A percentile compares a stretch with the other conserved stretches of the same genome.
These are phyloP conservation scores for Molossus alvarezi DNA, from an alignment of 2,797 vertebrate genomes.

Conservation along the genomic window DNA sequence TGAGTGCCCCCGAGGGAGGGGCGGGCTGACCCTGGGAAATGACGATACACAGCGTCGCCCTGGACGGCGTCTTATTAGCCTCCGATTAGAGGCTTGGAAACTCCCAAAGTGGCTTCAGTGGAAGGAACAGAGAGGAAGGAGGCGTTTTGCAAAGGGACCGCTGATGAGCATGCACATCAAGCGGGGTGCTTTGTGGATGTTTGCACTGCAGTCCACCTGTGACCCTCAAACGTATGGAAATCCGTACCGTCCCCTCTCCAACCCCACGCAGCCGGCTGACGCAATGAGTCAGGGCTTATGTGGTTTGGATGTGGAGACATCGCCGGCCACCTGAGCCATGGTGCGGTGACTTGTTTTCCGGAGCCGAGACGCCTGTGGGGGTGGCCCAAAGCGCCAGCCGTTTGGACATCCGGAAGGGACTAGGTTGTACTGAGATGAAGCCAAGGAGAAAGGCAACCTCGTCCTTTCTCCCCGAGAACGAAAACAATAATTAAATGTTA, in stretches of 20 bases:
- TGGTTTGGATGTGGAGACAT: neutral
- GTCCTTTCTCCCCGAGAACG: neutral
- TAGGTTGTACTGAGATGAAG: neutral
- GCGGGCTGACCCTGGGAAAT: neutral
- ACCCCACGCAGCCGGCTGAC: neutral
- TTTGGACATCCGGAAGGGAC: neutral
- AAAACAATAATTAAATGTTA: slow-evolving; percentile 39
- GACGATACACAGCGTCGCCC: neutral
- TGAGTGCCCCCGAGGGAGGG: neutral
- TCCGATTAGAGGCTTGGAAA: slow-evolving; percentile 3
- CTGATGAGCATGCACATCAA: slow-evolving; percentile 15
- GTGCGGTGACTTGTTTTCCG: slow-evolving; percentile 7
- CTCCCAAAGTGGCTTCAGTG: neutral
- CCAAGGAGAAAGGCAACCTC: neutral
- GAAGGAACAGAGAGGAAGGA: neutral
- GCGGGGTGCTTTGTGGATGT: slow-evolving; percentile 29
- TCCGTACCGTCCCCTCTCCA: neutral
- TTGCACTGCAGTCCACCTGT: neutral
- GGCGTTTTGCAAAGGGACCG: slow-evolving; percentile 5
- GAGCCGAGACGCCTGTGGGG: neutral
- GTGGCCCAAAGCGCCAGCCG: neutral
- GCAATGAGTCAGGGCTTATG: too few relatives aligned
- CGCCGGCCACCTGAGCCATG: neutral
- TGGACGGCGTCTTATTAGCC: slow-evolving; percentile 15
- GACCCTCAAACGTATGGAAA: slow-evolving; percentile 11